Evolutionary conservation across 2,113 vertebrate species (phyloP), one percentile per base, ranked within the genome.

Genomic region (Erpornis zantholeuca): DNA sequence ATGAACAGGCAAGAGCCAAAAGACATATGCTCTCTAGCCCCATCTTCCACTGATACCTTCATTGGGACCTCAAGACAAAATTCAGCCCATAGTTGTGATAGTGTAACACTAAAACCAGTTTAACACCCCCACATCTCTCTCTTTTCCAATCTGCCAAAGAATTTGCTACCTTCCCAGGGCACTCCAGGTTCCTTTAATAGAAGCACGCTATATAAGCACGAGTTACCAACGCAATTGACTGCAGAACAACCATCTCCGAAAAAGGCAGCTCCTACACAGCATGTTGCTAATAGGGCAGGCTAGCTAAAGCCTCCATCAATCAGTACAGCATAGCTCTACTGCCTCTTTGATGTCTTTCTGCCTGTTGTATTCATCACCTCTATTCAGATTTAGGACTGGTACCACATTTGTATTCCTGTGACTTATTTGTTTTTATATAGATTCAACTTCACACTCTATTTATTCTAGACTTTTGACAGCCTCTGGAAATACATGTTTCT

Each of bases 351-450:
- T 82, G 80, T 72, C 81, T 84, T 83, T 75, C 47, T 87, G 54
- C 33, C 60, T 70, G 22, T 49, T 92, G 73, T 79, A 81, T 66
- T 84, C 69, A 59, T 65, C 16, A 15, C 31, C 9, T 59, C 42
- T 68, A 24, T 53, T 92, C 75, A 92, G 81, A 91, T 92, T 87
- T 92, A 90, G 83, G 65, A 64, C 75, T 87, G 53, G 52, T 71
- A 80, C 71, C 20, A 33, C 61, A 86, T 96, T 89, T 50, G 6
- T 90, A 96, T 91, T 83, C 88, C 64, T 96, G 59, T 87, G 77
- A 96, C 82, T 85, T 83, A 86, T 93, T 94, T 96, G 79, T 87
- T 93, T 97, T 94, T 70, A 80, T 56, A 90, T 7, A 82, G 69
- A 75, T 86, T 94, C 81, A 90, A 23, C 89, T 91, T 92, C 84